These are phyloP conservation scores for Abscondita cerata DNA, from an alignment of 2,888 invertebrate species.

Conservation along the genomic window DNA sequence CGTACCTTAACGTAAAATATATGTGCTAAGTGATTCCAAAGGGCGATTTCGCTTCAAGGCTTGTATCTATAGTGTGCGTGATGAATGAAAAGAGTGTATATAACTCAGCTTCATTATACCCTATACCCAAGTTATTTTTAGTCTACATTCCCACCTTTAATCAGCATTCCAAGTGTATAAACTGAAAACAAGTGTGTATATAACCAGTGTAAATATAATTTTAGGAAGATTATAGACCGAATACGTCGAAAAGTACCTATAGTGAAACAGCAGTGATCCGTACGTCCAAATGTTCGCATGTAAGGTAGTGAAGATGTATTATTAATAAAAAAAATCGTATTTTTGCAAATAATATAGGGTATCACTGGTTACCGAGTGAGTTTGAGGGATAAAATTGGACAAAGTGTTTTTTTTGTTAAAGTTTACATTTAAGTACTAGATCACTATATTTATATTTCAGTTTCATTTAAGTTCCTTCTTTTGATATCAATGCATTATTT, in stretches of 20 bases:
- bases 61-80: slow-evolving; percentile 39
- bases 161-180: slow-evolving; percentile 33
- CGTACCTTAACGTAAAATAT: slow-evolving; percentile 28
- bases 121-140: slow-evolving; percentile 31
- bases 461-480: slow-evolving; percentile 3
- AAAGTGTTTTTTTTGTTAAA: slow-evolving; percentile 1
- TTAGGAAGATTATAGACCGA: slow-evolving; percentile 37
- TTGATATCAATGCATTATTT: no score
- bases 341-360: slow-evolving; percentile 43
- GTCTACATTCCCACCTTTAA: slow-evolving; percentile 30
- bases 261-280: slow-evolving; percentile 33
- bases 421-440: background rate
- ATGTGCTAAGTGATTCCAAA: slow-evolving; percentile 6
- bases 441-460: background rate
- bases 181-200: slow-evolving; percentile 41
- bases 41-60: slow-evolving; percentile 35
- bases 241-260: slow-evolving; percentile 25
- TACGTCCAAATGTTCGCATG: slow-evolving; percentile 44
- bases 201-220: slow-evolving; percentile 47
- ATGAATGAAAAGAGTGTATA: slow-evolving; percentile 39
- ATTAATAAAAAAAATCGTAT: slow-evolving; percentile 38
- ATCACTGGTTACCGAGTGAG: slow-evolving; percentile 15
- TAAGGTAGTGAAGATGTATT: slow-evolving; percentile 27
- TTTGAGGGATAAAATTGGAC: slow-evolving; percentile 7
- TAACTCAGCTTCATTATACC: slow-evolving; percentile 42